phyloP scores from a whole-genome alignment of 1,140 invertebrate genomes.

The Ips nitidus region DNA sequence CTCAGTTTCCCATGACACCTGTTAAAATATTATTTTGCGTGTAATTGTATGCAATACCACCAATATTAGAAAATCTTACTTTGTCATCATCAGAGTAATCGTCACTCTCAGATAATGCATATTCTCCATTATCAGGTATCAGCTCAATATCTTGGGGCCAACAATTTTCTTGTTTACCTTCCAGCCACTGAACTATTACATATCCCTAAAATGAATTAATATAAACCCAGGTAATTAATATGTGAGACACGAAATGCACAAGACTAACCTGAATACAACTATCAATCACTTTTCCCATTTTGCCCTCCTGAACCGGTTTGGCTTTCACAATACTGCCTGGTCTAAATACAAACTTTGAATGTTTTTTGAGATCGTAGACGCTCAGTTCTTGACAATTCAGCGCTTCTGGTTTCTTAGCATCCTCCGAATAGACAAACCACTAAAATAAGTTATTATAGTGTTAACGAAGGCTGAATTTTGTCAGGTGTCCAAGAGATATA shows the following conservation, averaged over 20 bases:
- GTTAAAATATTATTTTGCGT: not conserved
- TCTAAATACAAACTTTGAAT: slow-evolving; percentile 90
- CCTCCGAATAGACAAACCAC: slow-evolving; percentile 47
- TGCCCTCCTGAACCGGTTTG: slow-evolving; percentile 78
- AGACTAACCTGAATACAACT: slow-evolving; percentile 77
- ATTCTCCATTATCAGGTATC: slow-evolving; percentile 45
- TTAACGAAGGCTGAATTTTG: too few relatives aligned
- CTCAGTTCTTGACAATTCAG: slow-evolving; percentile 80
- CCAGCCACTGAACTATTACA: slow-evolving; percentile 86
- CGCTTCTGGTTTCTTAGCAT: slow-evolving; percentile 65
- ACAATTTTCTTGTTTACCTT: slow-evolving; percentile 80
- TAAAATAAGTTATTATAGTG: slow-evolving; percentile 28
- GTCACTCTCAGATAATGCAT: slow-evolving; percentile 69
- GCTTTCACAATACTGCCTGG: slow-evolving; percentile 79
- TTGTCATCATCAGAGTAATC: slow-evolving; percentile 56
- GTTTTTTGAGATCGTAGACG: slow-evolving; percentile 94
- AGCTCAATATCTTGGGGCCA: slow-evolving; percentile 73
- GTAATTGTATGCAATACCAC: not conserved
- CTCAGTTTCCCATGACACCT: slow-evolving; percentile 82
- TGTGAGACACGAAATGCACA: slow-evolving; percentile 3
- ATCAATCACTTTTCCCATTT: slow-evolving; percentile 82
- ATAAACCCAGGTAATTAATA: too few relatives aligned
- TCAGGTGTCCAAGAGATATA: too few relatives aligned
- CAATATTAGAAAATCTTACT: slow-evolving; percentile 2
- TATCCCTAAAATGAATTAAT: slow-evolving; percentile 44